These are phyloP conservation scores for Tapera naevia DNA, from an alignment of 2,797 vertebrate genomes.

Conservation along the genomic window DNA sequence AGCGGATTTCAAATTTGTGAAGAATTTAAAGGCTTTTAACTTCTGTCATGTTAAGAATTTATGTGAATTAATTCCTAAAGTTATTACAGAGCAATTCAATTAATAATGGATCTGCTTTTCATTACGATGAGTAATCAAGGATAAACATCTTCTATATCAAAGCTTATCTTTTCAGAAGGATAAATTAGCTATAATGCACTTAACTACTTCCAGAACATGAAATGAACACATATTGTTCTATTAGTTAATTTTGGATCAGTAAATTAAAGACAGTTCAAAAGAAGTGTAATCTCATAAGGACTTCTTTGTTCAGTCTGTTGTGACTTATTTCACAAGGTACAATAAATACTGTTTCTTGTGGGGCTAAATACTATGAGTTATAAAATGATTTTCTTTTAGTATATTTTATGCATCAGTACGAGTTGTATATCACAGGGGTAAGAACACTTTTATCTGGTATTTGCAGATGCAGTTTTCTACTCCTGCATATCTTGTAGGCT, in stretches of 20 bases:
- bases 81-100: conserved; percentile 38
- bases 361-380: neutral
- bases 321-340: neutral
- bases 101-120: conserved; percentile 46
- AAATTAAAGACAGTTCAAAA: conserved; percentile 50
- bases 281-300: conserved; percentile 20
- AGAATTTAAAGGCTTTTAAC: conserved; percentile 27
- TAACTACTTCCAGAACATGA: conserved; percentile 51
- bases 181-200: conserved; percentile 31
- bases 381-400: neutral
- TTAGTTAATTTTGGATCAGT: conserved; percentile 50
- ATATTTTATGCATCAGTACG: neutral
- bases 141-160: conserved; percentile 46
- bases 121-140: conserved; percentile 14
- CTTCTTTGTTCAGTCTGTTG: neutral
- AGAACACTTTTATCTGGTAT: neutral
- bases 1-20: conserved; percentile 4
- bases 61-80: neutral
- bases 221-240: conserved; percentile 9
- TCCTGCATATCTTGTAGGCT: neutral
- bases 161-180: conserved; percentile 38
- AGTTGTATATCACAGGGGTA: neutral
- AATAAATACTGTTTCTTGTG: neutral
- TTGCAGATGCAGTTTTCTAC: neutral
- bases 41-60: conserved; percentile 25